phyloP scores from a whole-genome alignment of 1,140 invertebrate genomes.

The Popillia japonica region DNA sequence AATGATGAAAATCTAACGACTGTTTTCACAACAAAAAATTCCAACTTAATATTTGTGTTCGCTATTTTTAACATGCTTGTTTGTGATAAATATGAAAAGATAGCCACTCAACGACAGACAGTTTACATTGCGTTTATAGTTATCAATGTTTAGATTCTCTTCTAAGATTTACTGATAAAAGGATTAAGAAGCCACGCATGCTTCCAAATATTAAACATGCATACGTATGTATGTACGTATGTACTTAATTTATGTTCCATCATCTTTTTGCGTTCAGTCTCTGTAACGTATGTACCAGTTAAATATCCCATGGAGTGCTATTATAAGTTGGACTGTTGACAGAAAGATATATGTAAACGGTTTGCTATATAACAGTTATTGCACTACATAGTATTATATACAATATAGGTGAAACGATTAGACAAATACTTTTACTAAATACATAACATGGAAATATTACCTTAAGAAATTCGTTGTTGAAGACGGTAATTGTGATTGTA shows the following conservation, averaged over 20 bases:
- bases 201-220: conserved; percentile 15
- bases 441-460: conserved; percentile 64
- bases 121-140: not conserved
- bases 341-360: no score
- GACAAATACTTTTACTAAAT: no score
- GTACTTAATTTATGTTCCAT: not conserved
- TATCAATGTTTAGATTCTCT: not conserved
- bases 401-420: no score
- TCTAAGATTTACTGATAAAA: not conserved
- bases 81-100: no score
- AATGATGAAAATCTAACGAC: not conserved
- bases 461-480: conserved; percentile 85
- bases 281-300: not conserved
- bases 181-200: not conserved
- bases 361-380: no score
- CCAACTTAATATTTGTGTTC: no score
- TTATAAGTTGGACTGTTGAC: not conserved
- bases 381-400: not conserved
- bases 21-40: conserved; percentile 29
- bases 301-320: not conserved
- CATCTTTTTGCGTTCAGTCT: not conserved
- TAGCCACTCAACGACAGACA: not conserved
- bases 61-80: no score
- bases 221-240: no score
- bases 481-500: conserved; percentile 73